A percentile compares a stretch with the other conserved stretches of the same genome.
Conservation (phyloP, 2,888 invertebrate species). For the Lordiphosa fenestrarum region DNA sequence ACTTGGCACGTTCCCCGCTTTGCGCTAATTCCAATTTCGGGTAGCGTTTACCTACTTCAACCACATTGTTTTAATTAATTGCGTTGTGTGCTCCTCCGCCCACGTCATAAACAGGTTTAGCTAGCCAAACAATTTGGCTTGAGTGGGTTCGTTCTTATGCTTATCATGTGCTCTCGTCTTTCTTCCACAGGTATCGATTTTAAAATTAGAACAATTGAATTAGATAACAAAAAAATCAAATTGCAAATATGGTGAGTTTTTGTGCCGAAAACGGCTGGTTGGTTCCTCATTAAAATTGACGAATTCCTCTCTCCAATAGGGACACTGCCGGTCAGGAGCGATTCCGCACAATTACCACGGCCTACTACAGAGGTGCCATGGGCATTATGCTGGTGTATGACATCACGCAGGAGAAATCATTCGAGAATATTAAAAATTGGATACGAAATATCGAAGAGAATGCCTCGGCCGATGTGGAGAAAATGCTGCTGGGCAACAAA, state of each 20-base stretch:
- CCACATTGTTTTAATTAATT: constrained; percentile 24
- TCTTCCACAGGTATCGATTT: constrained; percentile 95
- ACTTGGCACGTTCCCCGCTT: constrained; percentile 56
- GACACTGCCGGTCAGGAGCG: constrained; percentile 99
- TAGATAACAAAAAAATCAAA: constrained; percentile 99
- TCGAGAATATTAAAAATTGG: constrained; percentile 99
- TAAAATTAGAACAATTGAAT: constrained; percentile 98
- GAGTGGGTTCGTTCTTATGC: constrained; percentile 27
- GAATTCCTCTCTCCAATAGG: constrained; percentile 82
- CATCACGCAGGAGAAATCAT: constrained; percentile 99
- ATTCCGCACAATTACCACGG: constrained; percentile 99
- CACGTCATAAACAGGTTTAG: constrained; percentile 5
- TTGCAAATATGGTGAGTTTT: constrained; percentile 96
- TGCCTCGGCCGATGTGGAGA: constrained; percentile 98
- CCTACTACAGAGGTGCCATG: constrained; percentile 99
- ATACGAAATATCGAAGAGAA: constrained; percentile 99
- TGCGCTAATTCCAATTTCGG: constrained; percentile 17
- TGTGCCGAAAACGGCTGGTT: no score
- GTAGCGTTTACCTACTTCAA: constrained; percentile 12
- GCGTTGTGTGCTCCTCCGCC: no score
- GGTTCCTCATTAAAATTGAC: neutral
- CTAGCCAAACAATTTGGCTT: constrained; percentile 40
- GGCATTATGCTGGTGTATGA: constrained; percentile 99
- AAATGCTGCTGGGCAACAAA: constrained; percentile 99
- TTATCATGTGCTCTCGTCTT: constrained; percentile 38